Evolutionary conservation across 92 coral and sea anemone species (phyloP), one percentile per base, ranked within the genome.

Genomic region (Muricea muricata): DNA sequence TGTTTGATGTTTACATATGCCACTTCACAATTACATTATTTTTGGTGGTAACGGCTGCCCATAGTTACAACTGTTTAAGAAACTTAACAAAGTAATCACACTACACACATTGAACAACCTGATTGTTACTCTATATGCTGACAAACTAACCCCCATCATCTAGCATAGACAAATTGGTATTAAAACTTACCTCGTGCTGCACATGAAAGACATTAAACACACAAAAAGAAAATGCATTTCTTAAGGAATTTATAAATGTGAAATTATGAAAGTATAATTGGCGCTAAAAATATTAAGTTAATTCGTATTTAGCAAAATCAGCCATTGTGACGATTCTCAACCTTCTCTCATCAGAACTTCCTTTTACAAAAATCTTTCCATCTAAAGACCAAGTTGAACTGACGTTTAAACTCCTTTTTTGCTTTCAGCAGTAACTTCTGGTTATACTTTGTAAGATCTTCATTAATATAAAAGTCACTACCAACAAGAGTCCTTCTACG

Each of bases 311-410:
- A 61, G 74, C 65, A 37, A 81, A 81, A 73, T 81, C 85, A 65
- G 48, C 60, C 21, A 35, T 72, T 46, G 60, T 67, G 74, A 63
- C 75, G n/a, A 68, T 75, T 45, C 69, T 75, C 45, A 80, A 57
- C 54, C 75, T 80, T 80, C 54, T 80, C n/a, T 72, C 85, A 57
- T 80, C 85, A 35, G 85, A 60, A 57, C 65, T 57, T 41, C 85
- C 57, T 61, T 80, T 80, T 10, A 63, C 85, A 61, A 80, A 61
- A 14, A 69, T 66, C 73, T 65, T 81, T 33, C 86, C 78, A 58
- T 81, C 86, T 24, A 37, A 37, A 32, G 86, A 61, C 78, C 78
- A 81, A 35, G 73, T 21, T 23, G 78, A 65, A 81, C 52, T 56
- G 11, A 81, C 86, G 55, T 81, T 81, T 25, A 74, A 41, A 65